These are phyloP conservation scores for Procapra przewalskii DNA, from an alignment of 2,113 vertebrate genomes.

Conservation along the genomic window DNA sequence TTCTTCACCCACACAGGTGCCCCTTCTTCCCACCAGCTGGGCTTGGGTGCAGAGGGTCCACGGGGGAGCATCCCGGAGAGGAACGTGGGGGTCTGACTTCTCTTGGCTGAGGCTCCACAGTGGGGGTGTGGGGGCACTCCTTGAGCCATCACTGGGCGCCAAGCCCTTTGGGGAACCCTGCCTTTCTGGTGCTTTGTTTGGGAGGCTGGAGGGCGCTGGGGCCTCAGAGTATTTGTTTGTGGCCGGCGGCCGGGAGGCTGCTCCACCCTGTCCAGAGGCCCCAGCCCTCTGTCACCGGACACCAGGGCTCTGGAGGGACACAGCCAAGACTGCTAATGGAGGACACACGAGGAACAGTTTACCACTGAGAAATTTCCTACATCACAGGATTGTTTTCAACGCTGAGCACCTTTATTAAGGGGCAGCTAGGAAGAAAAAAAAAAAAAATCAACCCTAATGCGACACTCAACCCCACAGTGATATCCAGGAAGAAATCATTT, in stretches of 20 bases:
- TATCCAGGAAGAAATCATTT: conserved; percentile 6
- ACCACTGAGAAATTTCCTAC: not conserved
- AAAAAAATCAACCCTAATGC: not conserved
- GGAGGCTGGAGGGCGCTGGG: not conserved
- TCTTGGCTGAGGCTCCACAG: not conserved
- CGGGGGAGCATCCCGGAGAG: not conserved
- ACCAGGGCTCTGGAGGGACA: not conserved
- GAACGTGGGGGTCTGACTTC: not conserved
- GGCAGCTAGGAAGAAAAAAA: not conserved
- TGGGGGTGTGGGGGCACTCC: not conserved
- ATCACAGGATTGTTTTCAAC: not conserved
- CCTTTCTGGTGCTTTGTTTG: not conserved
- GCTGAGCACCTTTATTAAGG: not conserved
- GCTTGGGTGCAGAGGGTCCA: not conserved
- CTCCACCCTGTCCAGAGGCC: not conserved
- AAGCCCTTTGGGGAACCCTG: not conserved
- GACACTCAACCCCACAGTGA: not conserved
- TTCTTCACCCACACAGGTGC: not conserved
- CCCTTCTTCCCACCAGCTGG: not conserved
- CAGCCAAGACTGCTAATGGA: not conserved
- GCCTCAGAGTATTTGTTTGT: not conserved
- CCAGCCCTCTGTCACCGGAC: not conserved
- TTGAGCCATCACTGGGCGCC: not conserved
- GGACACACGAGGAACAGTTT: not conserved
- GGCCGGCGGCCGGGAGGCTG: not conserved